Evolutionary conservation across 2,888 invertebrate genomes (phyloP), one percentile per base, ranked within the genome.

Genomic region (Neoaliturus tenellus): DNA sequence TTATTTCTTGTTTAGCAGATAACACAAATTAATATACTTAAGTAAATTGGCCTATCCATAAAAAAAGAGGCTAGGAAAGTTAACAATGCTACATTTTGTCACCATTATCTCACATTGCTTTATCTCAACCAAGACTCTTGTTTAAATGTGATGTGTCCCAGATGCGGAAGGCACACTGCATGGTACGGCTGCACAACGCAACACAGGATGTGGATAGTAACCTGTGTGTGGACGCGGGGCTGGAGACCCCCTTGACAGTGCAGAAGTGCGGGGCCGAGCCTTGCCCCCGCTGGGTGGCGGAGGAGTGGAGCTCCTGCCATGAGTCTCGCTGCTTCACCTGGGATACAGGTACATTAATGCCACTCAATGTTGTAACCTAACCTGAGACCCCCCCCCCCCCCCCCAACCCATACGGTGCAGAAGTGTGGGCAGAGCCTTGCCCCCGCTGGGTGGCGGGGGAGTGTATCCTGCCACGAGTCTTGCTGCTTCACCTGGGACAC

Each of bases 401-500:
- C 41, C 41, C 41, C 41, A 41, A n/a, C n/a, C 14, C 41, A 91
- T 85, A 94, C 93, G 83, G 93, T 93, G 87, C 93, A 93, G 88
- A 92, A 92, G 86, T 95, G 94, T 90, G 96, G 95, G 41, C 91
- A 92, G 71, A 93, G 93, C 84, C 93, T 93, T 85, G 96, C 96
- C 88, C 95, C 96, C 0, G 92, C 92, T 85, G 97, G 97, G 97
- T 91, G 92, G 80, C 91, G 93, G 4, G 93, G 93, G 48, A 93
- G 93, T n/a, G 97, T 96, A 96, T 90, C 93, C 78, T 97, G 96
- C 89, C 93, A 93, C 86, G 93, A 93, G 87, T 94, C 95, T 25
- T 92, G 95, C 85, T 97, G 97, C 89, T 95, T 96, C 88, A 93
- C 94, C 17, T 94, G 94, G 91, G 94, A 95, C 89, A 95, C 94